Percentiles rank a stretch among this genome's conserved stretches.
These are phyloP conservation scores for Aptenodytes patagonicus DNA, from an alignment of 2,113 vertebrate species.

Conservation along the genomic window DNA sequence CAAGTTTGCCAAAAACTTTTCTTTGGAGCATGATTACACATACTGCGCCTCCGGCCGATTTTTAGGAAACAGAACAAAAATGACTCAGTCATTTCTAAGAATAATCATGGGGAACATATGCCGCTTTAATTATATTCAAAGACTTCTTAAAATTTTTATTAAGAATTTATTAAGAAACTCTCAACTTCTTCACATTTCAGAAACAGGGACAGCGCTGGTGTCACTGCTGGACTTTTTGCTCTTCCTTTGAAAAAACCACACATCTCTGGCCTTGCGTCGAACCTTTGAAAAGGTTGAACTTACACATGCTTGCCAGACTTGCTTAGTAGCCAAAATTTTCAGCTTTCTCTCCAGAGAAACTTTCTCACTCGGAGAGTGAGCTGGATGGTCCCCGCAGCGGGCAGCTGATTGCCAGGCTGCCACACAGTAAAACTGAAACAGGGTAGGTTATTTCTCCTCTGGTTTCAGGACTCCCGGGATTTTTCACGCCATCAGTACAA, in stretches of 20 bases:
- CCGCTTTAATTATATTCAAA: background rate
- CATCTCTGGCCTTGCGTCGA: background rate
- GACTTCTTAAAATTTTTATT: background rate
- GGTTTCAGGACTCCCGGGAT: background rate
- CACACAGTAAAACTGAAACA: background rate
- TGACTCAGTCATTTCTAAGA: constrained; percentile 20
- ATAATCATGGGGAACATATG: background rate
- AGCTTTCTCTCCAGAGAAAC: background rate
- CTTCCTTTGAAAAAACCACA: constrained; percentile 16
- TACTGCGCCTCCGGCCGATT: background rate
- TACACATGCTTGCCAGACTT: background rate
- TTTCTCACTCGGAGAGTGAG: background rate
- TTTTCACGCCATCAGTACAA: background rate
- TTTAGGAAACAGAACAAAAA: background rate
- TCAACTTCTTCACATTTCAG: background rate
- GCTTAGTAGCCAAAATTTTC: background rate
- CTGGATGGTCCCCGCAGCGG: background rate
- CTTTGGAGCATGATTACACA: background rate
- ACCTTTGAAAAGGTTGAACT: background rate
- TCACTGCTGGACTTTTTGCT: background rate
- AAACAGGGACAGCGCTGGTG: background rate
- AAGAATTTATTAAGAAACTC: constrained; percentile 7
- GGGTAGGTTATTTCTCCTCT: background rate
- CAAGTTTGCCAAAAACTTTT: background rate
- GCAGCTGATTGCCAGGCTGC: background rate